Conservation (phyloP, 2,797 vertebrate genomes). For the Otus scops region DNA sequence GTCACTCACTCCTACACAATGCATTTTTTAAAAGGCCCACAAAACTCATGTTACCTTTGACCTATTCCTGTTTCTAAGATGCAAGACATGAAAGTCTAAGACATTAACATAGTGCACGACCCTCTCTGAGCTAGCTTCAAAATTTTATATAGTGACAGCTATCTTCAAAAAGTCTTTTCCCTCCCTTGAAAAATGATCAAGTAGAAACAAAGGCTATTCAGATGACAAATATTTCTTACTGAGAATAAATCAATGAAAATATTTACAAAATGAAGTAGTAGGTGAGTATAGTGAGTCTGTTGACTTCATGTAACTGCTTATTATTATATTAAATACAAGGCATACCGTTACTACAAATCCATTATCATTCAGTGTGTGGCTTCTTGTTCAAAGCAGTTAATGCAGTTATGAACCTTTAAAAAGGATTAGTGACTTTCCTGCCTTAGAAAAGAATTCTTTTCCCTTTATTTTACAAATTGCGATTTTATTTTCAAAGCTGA, state of each 20-base stretch:
- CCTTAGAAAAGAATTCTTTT: not conserved
- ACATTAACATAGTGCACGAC: not conserved
- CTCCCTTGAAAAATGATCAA: not conserved
- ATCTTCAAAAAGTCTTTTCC: not conserved
- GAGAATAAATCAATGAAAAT: not conserved
- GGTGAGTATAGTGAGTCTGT: not conserved
- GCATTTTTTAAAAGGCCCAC: not conserved
- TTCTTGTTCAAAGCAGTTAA: not conserved
- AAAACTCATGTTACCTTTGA: not conserved
- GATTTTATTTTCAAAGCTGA: constrained; percentile 29
- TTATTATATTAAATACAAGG: constrained; percentile 10
- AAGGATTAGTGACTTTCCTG: constrained; percentile 5
- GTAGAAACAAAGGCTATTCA: not conserved
- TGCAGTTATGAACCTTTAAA: constrained; percentile 8
- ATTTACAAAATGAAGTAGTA: not conserved
- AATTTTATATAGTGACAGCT: not conserved
- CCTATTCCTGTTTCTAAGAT: not conserved
- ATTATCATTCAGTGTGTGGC: not conserved
- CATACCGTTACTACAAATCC: not conserved
- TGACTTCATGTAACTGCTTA: not conserved
- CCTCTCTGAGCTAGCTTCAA: not conserved
- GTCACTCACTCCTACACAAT: not conserved
- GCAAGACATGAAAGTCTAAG: not conserved
- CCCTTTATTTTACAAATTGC: not conserved
- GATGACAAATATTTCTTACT: not conserved